Evolutionary conservation across 2,888 invertebrate species (phyloP), one percentile per base, ranked within the genome.

Genomic region (Pristionchus arcanus): DNA sequence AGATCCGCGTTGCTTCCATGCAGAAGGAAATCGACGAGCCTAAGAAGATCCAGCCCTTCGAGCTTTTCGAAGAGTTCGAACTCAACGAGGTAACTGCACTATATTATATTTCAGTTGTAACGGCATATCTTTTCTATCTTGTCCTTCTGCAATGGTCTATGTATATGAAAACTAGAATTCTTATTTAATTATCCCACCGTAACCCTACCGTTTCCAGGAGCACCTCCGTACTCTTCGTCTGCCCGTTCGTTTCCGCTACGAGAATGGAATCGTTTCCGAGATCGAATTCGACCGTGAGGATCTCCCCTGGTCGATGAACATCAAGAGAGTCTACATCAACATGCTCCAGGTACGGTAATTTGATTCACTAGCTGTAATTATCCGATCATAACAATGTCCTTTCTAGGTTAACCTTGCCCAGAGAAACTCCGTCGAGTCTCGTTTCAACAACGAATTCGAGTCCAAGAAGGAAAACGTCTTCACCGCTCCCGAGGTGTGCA

Each of bases 241-340:
- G 28, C 90, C 90, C 59, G 31, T 90, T n/a, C 90, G 90, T 37
- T 91, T 94, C 90, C 90, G 89, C 55, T 87, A 91, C 89, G 89
- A 90, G 84, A 25, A 90, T 31, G 92, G 92, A 49, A 34, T 91
- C 87, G 91, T 94, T 83, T 92, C 92, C 85, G 91, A 92, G 63
- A 77, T 92, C 87, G 91, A 92, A 86, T 94, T 94, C 91, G 83
- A 91, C 83, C 77, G 89, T 16, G 88, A 91, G 34, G 94, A 94
- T 74, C 84, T 90, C 16, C 90, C 92, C 77, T 94, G 94, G 94
- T 92, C 94, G n/a, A 93, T 90, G 90, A 95, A 95, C 91, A 91
- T 93, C 90, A 95, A 95, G 92, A 91, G 94, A 68, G 92, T 93
- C 42, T 91, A 94, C 71, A 89, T 95, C 90, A 94, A 93, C 91